phyloP scores from a whole-genome alignment of 92 coral and sea anemone species.

The Epizoanthus stellaris region DNA sequence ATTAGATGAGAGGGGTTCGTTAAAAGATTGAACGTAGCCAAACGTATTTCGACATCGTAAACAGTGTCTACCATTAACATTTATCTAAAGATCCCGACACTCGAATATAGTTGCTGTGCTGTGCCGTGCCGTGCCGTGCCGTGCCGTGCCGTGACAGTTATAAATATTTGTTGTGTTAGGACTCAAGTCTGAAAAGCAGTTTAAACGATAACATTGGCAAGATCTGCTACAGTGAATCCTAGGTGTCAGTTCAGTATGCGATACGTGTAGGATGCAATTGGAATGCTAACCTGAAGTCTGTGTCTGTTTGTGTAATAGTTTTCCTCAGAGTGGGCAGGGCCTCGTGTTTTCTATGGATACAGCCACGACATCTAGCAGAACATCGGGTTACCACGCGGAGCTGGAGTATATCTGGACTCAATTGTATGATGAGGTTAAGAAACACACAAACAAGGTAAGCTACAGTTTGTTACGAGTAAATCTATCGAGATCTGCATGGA shows the following conservation, averaged over 20 bases:
- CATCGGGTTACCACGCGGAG: conserved; percentile 76
- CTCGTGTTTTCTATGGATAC: conserved; percentile 89
- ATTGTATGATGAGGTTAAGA: conserved; percentile 72
- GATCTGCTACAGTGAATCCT: too few relatives aligned
- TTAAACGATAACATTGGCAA: too few relatives aligned
- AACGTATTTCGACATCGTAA: too few relatives aligned
- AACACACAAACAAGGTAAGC: conserved; percentile 74
- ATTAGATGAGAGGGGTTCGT: too few relatives aligned
- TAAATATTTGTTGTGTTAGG: background rate
- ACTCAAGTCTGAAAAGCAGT: background rate
- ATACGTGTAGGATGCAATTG: too few relatives aligned
- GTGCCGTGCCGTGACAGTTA: background rate
- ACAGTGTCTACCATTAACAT: too few relatives aligned
- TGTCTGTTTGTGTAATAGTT: conserved; percentile 1
- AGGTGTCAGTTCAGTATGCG: too few relatives aligned
- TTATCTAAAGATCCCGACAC: too few relatives aligned
- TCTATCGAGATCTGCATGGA: background rate
- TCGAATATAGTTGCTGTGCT: too few relatives aligned
- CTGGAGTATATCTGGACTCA: conserved; percentile 81
- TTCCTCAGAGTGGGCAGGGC: conserved; percentile 37
- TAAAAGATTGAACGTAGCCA: too few relatives aligned
- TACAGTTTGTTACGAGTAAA: background rate
- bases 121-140: too few relatives aligned
- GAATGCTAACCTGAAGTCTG: too few relatives aligned
- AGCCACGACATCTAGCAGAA: conserved; percentile 80